Conservation (phyloP, 2,113 vertebrate species). For the Illadopsis cleaveri region DNA sequence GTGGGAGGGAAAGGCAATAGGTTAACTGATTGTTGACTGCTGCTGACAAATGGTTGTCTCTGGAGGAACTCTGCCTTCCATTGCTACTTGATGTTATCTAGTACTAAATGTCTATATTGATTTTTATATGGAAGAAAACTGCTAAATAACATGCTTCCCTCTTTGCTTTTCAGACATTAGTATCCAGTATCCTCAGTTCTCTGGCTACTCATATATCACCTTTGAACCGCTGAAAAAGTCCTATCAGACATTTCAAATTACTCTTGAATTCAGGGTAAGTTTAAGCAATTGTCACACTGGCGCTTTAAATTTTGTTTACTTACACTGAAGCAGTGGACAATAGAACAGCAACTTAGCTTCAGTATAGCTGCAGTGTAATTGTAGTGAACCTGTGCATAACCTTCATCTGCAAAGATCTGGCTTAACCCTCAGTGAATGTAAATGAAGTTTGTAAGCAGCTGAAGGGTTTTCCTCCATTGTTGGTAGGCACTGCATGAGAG, state of each 20-base stretch:
- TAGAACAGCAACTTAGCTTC: background rate
- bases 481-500: background rate
- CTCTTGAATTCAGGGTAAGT: conserved; percentile 91
- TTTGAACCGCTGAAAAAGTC: conserved; percentile 96
- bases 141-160: background rate
- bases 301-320: background rate
- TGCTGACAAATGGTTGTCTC: background rate
- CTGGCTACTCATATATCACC: conserved; percentile 91
- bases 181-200: conserved; percentile 92
- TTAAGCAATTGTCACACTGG: background rate
- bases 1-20: background rate
- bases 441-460: background rate
- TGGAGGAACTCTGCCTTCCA: background rate
- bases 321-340: background rate
- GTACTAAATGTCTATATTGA: background rate
- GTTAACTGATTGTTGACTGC: background rate
- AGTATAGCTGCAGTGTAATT: background rate
- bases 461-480: background rate
- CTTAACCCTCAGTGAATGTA: background rate
- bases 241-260: conserved; percentile 92
- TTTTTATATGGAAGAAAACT: background rate
- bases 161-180: conserved; percentile 78
- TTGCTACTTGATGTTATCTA: background rate
- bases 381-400: background rate
- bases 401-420: background rate